Conservation (phyloP, 1,140 invertebrate genomes). For the Oppia nitens region DNA sequence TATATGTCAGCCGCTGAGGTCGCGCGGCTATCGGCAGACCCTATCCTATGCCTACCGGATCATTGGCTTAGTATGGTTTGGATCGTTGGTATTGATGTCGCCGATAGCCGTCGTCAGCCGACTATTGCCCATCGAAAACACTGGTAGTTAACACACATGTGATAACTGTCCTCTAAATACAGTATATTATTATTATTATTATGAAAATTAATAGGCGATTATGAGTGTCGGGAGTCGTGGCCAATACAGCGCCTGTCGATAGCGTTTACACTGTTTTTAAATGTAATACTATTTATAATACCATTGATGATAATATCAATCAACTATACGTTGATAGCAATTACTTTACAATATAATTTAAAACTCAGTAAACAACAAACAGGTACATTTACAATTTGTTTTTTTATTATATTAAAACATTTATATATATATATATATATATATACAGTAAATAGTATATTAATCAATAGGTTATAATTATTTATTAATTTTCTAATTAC, state of each 20-base stretch:
- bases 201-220: no score
- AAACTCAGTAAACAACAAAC: not conserved
- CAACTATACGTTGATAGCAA: conserved; percentile 50
- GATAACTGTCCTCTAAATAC: no score
- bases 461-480: no score
- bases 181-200: no score
- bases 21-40: conserved; percentile 63
- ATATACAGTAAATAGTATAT: no score
- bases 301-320: conserved; percentile 28
- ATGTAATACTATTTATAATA: conserved; percentile 21
- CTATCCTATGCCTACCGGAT: conserved; percentile 75
- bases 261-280: conserved; percentile 22
- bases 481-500: no score
- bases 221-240: conserved; percentile 25
- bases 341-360: conserved; percentile 23
- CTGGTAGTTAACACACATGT: conserved; percentile 15
- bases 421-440: no score
- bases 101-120: conserved; percentile 50
- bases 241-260: conserved; percentile 17
- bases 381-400: no score
- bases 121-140: conserved; percentile 25
- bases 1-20: conserved; percentile 68
- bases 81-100: conserved; percentile 45
- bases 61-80: conserved; percentile 53
- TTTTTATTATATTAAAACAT: no score